phyloP scores from a whole-genome alignment of 2,888 invertebrate species.

The Drosophila longiperda region DNA sequence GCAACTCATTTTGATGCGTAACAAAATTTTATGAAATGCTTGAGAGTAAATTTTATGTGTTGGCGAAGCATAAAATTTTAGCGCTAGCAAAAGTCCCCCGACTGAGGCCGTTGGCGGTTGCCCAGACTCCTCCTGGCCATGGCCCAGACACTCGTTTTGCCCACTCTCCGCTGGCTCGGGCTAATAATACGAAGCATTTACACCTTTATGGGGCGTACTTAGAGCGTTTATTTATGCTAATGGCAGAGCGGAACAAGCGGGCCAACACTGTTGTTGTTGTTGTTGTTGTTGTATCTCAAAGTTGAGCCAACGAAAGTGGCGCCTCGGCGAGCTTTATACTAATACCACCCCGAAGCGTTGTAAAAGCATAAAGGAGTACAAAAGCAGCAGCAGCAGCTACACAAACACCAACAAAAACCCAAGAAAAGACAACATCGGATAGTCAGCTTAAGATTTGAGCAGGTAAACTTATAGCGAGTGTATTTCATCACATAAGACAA shows the following conservation, averaged over 20 bases:
- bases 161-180: constrained; percentile 41
- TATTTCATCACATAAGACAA: constrained; percentile 72
- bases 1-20: constrained; percentile 63
- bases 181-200: constrained; percentile 81
- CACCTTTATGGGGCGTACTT: constrained; percentile 82
- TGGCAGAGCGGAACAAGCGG: constrained; percentile 52
- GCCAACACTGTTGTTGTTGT: constrained; percentile 17
- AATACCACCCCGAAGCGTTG: constrained; percentile 82
- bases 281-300: constrained; percentile 42
- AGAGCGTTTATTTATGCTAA: constrained; percentile 82
- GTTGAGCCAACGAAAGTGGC: constrained; percentile 55
- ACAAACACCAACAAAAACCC: background rate
- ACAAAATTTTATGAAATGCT: constrained; percentile 79
- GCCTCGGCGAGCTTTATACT: constrained; percentile 66
- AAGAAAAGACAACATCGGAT: constrained; percentile 30
- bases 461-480: constrained; percentile 60
- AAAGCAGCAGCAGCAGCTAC: constrained; percentile 31
- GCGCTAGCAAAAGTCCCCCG: constrained; percentile 69
- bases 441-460: constrained; percentile 62
- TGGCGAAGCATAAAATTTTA: constrained; percentile 78
- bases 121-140: constrained; percentile 23
- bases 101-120: constrained; percentile 58
- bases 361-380: constrained; percentile 71
- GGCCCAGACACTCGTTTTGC: constrained; percentile 8
- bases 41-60: constrained; percentile 79